Evolutionary conservation across 2,113 vertebrate species (phyloP).

Genomic region (Alectura lathami): DNA sequence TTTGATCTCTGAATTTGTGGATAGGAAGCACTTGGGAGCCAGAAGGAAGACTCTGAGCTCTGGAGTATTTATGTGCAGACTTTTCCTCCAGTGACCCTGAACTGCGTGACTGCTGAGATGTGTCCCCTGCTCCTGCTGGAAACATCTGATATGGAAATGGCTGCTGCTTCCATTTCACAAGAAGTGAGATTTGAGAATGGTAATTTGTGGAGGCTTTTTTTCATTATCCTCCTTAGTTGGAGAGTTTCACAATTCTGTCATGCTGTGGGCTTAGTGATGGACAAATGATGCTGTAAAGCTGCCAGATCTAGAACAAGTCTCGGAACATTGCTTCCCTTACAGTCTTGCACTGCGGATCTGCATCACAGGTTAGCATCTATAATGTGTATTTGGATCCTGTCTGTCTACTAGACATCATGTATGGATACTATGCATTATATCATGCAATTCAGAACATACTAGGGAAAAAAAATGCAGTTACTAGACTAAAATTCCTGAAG

Average conservation of each 20-base stretch:
- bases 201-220: background rate
- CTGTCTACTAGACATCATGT: background rate
- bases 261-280: background rate
- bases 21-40: background rate
- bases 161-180: background rate
- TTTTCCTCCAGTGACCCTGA: background rate
- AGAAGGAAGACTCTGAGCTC: background rate
- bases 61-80: background rate
- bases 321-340: background rate
- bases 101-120: background rate
- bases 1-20: background rate
- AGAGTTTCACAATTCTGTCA: background rate
- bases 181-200: background rate
- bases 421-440: background rate
- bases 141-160: background rate
- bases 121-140: background rate
- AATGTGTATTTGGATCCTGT: background rate
- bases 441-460: background rate
- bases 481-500: background rate
- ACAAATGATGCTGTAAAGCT: background rate
- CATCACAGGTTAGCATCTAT: background rate
- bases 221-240: background rate
- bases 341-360: background rate
- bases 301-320: background rate
- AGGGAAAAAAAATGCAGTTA: background rate